Base-by-base conservation (phyloP, 2,113 vertebrate species). In the Oncorhynchus tshawytscha region DNA sequence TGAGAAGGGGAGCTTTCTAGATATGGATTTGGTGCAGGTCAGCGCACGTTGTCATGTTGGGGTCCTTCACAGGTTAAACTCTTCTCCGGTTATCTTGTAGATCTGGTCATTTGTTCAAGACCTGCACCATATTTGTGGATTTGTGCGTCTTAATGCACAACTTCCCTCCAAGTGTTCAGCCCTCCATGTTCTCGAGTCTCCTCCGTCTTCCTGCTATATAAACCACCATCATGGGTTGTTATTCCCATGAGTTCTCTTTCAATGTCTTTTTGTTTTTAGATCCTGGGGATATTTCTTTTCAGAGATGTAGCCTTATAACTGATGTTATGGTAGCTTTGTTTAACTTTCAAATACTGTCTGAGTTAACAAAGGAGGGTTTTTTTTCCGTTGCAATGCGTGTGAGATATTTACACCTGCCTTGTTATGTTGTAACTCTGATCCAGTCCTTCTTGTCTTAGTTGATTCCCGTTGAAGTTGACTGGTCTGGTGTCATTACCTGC, bases 1-100 rank as follows among this genome's bases (percentile, higher is more conserved):
- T 2, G 94, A 91, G 93, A 89, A 89, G 86, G 88, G 91, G 89
- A 88, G 90, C 87, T 86, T 75, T 89, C 5, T 86, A 83, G 84
- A 89, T 70, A 22, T 65, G 13, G 45, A 31, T 13, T 25, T n/a
- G n/a, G 60, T 64, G 60, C 60, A 64, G 11, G 11, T 64, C 60
- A 18, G 51, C 15, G 1, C 51, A 54, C 3, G 51, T 54, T 18
- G 16, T 69, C 75, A 73, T 48, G 75, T 67, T 79, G 81, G 76
- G 70, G 72, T 74, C 65, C 74, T 78, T 15, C 16, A 49, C 70
- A 22, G 73, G 74, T 54, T 16, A 54, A 54, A 16, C 51, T 54
- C 51, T 68, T 79, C 71, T 70, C 68, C 57, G 70, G 51, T 15
- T 54, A 15, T 54, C 5, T 16, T 54, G 51, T 54, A 54, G 51